phyloP scores from a whole-genome alignment of 2,888 invertebrate genomes.

The Erpobdella octoculata region DNA sequence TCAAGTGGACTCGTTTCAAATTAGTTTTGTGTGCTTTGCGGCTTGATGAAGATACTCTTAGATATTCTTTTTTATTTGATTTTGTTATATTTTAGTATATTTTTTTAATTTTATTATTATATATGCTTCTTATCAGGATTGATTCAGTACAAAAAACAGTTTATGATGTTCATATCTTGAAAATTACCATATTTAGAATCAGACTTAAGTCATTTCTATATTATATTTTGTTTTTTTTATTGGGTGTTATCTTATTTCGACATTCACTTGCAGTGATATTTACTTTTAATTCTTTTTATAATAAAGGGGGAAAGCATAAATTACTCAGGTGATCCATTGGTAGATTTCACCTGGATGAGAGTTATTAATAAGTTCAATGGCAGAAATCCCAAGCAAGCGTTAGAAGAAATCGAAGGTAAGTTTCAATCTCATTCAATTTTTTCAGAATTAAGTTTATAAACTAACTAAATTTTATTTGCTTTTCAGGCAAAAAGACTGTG shows the following conservation, averaged over 20 bases:
- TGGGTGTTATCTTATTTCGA: no score
- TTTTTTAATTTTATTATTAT: no score
- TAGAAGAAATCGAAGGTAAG: not conserved
- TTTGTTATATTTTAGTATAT: no score
- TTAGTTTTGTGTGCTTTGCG: no score
- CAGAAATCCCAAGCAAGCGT: conserved; percentile 65
- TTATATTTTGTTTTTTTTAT: not conserved
- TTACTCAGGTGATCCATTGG: conserved; percentile 84
- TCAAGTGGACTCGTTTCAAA: no score
- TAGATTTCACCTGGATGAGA: conserved; percentile 79
- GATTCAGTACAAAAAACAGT: no score
- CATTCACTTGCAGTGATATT: no score
- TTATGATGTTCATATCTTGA: no score
- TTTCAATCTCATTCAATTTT: not conserved
- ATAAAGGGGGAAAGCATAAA: conserved; percentile 59
- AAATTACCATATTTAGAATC: not conserved
- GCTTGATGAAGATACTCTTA: no score
- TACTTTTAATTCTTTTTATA: no score
- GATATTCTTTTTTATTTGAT: no score
- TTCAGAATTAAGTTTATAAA: not conserved
- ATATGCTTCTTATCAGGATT: no score
- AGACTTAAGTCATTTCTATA: not conserved
- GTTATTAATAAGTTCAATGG: conserved; percentile 92
- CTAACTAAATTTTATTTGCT: not conserved
- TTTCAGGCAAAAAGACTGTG: not conserved